Evolutionary conservation across 2,888 invertebrate genomes (phyloP).

Genomic region (Cremastobaeus sp.): DNA sequence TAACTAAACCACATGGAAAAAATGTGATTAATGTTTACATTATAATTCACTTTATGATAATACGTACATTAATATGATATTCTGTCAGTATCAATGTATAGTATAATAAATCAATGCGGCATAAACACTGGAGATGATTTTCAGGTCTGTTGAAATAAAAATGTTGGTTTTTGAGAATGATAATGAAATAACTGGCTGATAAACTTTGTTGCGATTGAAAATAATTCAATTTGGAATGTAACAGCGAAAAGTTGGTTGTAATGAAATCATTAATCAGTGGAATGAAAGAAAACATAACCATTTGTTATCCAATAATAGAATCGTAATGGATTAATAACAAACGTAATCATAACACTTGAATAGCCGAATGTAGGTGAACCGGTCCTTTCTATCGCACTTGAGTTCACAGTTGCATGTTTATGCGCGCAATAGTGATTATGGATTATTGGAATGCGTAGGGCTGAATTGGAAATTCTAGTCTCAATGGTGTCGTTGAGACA

Average conservation of each 20-base stretch:
- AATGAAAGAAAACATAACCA: constrained; percentile 15
- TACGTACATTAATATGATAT: too few species aligned
- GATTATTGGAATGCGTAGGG: constrained; percentile 51
- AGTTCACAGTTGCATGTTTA: constrained; percentile 23
- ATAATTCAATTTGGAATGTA: constrained; percentile 5
- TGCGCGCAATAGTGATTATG: constrained; percentile 34
- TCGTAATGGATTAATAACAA: constrained; percentile 24
- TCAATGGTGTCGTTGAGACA: constrained; percentile 58
- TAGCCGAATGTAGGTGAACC: constrained; percentile 34
- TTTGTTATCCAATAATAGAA: constrained; percentile 9
- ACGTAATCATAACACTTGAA: constrained; percentile 15
- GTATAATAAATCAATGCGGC: too few species aligned
- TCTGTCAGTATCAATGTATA: too few species aligned
- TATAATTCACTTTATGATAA: too few species aligned
- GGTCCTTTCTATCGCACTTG: constrained; percentile 35
- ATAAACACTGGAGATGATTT: too few species aligned
- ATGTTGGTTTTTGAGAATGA: too few species aligned
- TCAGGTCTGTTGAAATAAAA: too few species aligned
- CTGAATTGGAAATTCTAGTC: constrained; percentile 63
- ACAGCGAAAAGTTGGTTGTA: too few species aligned
- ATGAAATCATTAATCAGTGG: constrained; percentile 7
- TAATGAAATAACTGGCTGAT: too few species aligned
- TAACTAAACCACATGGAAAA: too few species aligned
- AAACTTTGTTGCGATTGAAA: too few species aligned
- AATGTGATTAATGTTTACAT: too few species aligned